A percentile compares a stretch with the other conserved stretches of the same genome.
Evolutionary conservation across 2,888 invertebrate genomes (phyloP).

Genomic region (Catocala nupta): DNA sequence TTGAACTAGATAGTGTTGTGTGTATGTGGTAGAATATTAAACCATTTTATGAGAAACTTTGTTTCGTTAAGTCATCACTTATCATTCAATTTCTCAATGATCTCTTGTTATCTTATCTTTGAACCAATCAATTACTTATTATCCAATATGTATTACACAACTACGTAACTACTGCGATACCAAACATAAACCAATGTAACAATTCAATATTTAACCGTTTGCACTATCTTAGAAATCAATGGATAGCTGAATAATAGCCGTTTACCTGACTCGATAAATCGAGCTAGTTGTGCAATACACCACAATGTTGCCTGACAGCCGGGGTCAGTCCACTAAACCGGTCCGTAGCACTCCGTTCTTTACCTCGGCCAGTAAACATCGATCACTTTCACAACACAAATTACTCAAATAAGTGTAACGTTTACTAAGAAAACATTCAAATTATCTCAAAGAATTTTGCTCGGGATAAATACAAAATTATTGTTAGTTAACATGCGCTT

Average conservation of each 20-base stretch:
- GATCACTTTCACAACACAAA: constrained; percentile 50
- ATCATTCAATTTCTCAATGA: neutral
- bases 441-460: constrained; percentile 20
- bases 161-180: neutral
- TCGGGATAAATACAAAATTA: constrained; percentile 7
- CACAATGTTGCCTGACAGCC: constrained; percentile 44
- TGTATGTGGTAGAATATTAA: no score
- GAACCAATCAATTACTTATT: neutral
- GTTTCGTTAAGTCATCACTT: neutral
- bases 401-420: constrained; percentile 31
- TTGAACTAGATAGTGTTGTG: no score
- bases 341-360: constrained; percentile 43
- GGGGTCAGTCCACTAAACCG: constrained; percentile 57
- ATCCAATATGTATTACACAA: neutral
- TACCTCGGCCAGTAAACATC: constrained; percentile 44
- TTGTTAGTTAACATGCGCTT: constrained; percentile 3
- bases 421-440: constrained; percentile 35
- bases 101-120: neutral
- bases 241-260: constrained; percentile 33
- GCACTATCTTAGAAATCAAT: constrained; percentile 31
- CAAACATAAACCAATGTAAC: neutral
- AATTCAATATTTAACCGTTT: constrained; percentile 10
- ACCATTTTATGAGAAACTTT: no score
- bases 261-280: constrained; percentile 44
- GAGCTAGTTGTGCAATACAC: constrained; percentile 52